These are phyloP conservation scores for mouse (Mus musculus) DNA, from an alignment of 2,113 vertebrate species.

Conservation along the genomic window GRCm39 chr17:69961501-69962000, in stretches of 20 bases:
- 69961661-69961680: neutral
- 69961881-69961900: neutral
- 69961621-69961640: neutral
- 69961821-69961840: neutral
- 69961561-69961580: neutral
- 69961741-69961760: neutral
- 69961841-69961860: neutral
- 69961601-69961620: neutral
- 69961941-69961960: neutral
- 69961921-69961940: neutral
- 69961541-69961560: neutral
- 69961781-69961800: neutral
- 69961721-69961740: neutral
- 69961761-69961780: neutral
- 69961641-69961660: neutral
- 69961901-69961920: neutral
- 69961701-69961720: constrained; percentile 1
- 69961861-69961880: neutral
- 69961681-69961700: neutral
- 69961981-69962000: neutral
- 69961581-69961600: neutral
- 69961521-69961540: neutral
- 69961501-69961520: neutral
- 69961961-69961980: neutral
- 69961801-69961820: neutral